Evolutionary conservation across 2,113 vertebrate species (phyloP).

Genomic region (Fulica atra): DNA sequence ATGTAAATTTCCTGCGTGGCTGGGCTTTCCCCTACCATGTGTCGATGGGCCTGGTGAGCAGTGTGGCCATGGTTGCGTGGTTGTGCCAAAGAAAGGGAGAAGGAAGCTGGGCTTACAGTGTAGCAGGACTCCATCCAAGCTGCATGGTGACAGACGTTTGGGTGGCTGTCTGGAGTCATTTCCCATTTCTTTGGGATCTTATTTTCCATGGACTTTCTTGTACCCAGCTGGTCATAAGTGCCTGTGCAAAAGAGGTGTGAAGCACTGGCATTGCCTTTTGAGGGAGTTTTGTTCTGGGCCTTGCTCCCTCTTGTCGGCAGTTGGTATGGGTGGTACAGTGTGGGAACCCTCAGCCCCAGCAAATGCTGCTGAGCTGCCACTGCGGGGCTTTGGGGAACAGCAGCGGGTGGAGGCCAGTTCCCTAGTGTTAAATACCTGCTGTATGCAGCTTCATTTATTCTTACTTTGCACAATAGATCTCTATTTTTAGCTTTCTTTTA

Average conservation of each 20-base stretch:
- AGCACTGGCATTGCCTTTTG: background rate
- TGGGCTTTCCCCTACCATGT: background rate
- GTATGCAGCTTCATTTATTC: background rate
- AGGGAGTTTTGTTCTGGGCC: background rate
- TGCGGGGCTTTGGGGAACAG: background rate
- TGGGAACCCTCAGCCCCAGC: background rate
- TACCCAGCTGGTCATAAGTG: background rate
- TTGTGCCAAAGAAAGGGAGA: background rate
- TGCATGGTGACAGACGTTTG: background rate
- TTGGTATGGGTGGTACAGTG: fast-evolving
- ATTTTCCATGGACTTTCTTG: background rate
- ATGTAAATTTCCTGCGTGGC: fast-evolving
- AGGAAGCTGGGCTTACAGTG: background rate
- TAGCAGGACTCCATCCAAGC: background rate
- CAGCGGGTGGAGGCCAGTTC: background rate
- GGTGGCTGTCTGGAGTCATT: background rate
- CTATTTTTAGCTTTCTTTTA: conserved; percentile 1
- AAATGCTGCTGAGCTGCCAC: background rate
- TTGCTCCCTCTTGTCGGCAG: fast-evolving
- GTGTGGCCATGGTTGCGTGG: background rate
- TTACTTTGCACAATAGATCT: background rate
- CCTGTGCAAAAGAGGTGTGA: background rate
- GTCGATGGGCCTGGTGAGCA: background rate
- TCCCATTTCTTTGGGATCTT: background rate
- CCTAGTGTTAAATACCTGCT: background rate